Percentiles rank a stretch among this genome's conserved stretches.
Evolutionary conservation across 2,113 vertebrate genomes (phyloP).

Genomic region (Seriola quinqueradiata): DNA sequence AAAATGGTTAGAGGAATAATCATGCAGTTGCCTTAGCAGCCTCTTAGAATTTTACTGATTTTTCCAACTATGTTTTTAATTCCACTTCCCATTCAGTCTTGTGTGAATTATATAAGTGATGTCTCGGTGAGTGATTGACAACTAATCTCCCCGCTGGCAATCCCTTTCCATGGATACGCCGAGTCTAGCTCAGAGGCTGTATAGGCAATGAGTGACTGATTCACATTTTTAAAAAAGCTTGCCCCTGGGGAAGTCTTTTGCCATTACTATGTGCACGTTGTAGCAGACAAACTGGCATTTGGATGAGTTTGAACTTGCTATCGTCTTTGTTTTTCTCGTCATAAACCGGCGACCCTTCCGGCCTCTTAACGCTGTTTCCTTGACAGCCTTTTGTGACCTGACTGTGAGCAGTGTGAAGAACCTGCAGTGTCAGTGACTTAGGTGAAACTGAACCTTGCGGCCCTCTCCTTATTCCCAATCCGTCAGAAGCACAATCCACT

Average conservation of each 20-base stretch:
- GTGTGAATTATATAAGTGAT: constrained; percentile 64
- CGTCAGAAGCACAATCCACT: background rate
- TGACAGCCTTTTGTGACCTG: background rate
- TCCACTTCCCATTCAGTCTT: constrained; percentile 10
- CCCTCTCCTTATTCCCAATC: background rate
- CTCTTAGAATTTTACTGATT: constrained; percentile 4
- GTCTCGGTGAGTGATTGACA: constrained; percentile 53
- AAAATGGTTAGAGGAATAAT: background rate
- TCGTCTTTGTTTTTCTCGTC: background rate
- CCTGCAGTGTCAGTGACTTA: background rate
- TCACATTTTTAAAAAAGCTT: background rate
- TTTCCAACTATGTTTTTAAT: constrained; percentile 12
- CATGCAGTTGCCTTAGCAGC: background rate
- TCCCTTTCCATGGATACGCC: constrained; percentile 17
- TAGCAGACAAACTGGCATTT: background rate
- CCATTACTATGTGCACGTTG: background rate
- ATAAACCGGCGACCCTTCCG: background rate
- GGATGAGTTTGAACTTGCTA: background rate
- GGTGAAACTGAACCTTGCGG: background rate
- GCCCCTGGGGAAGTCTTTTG: background rate
- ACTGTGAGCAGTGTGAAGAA: background rate
- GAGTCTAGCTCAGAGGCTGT: constrained; percentile 10
- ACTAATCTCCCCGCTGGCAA: constrained; percentile 63
- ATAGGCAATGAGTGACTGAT: constrained; percentile 4
- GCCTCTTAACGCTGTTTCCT: background rate